Conservation (phyloP, 2,888 invertebrate species). For the Carcina quercana region DNA sequence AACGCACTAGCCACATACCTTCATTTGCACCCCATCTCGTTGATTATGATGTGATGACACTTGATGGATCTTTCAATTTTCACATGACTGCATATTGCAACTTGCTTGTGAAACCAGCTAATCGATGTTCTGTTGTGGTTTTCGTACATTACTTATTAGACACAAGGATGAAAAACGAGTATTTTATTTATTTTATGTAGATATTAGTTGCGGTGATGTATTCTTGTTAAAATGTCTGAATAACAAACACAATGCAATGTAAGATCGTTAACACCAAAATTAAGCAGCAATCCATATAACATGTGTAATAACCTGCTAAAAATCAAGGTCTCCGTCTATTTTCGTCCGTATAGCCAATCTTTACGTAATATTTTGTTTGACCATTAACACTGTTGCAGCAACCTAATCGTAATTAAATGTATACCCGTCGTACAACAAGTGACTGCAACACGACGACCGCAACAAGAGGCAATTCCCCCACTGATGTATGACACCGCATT, state of each 20-base stretch:
- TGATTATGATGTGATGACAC: background rate
- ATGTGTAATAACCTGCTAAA: constrained; percentile 10
- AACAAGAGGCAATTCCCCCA: no score
- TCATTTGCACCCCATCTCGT: background rate
- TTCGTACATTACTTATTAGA: no score
- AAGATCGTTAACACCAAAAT: constrained; percentile 1
- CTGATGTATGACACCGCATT: no score
- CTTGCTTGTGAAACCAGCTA: no score
- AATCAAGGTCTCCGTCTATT: constrained; percentile 18
- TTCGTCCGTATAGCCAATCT: constrained; percentile 15
- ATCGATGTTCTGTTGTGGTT: no score
- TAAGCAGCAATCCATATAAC: constrained; percentile 7
- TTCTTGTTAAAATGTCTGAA: background rate
- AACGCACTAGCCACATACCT: constrained; percentile 17
- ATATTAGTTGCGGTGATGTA: constrained; percentile 11
- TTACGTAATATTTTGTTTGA: constrained; percentile 19
- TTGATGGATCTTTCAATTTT: background rate
- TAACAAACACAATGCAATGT: background rate
- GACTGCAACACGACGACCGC: no score
- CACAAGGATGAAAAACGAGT: no score
- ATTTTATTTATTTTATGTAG: no score
- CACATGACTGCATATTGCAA: no score
- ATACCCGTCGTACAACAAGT: constrained; percentile 17
- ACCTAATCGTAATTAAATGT: no score
- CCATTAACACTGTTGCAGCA: constrained; percentile 14